Base-by-base conservation (phyloP, 2,113 vertebrate species). In the Hydrolagus affinis region DNA sequence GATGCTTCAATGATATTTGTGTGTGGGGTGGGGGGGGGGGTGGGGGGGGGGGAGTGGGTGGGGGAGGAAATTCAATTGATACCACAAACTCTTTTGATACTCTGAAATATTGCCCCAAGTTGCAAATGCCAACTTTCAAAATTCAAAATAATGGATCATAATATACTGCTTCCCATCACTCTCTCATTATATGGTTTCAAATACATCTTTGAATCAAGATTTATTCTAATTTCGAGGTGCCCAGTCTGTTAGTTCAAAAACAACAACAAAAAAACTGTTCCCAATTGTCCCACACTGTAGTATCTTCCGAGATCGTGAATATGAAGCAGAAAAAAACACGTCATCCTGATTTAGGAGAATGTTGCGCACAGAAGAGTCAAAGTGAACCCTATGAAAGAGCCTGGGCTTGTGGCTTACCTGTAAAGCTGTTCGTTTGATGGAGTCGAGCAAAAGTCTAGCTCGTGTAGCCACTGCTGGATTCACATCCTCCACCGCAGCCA, bases 381-480 rank as follows among this genome's bases (percentile, higher is more conserved):
- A 44, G n/a, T 44, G 44, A 44, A 44, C 44, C 44, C 6, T 44
- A 44, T 44, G 44, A 44, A 44, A 44, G 44, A 44, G 44, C 44
- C 15, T 32, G 9, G 64, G 62, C 17, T 32, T 44, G 15, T 0
- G 62, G 78, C 74, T 87, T 88, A 97, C 98, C 96, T 99, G 98
- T 86, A 99, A 89, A 0, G 98, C 95, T 12, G 97, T 96, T 73
- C 95, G 95, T 90, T 98, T 99, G 88, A 99, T 96, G 87, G 97
- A 97, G 89, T 98, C 97, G 68, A 99, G 95, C 85, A 99, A 92
- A 3, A 99, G 93, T 12, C 96, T 93, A 7, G 98, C 98, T 89
- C 97, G 93, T 62, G 98, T 99, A 85, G 97, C 97, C 88, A 99
- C 98, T 0, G 98, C 96, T 0, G 97, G 98, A 89, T 99, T 99